Conservation (phyloP, 2,113 vertebrate species). For the Zootoca vivipara region DNA sequence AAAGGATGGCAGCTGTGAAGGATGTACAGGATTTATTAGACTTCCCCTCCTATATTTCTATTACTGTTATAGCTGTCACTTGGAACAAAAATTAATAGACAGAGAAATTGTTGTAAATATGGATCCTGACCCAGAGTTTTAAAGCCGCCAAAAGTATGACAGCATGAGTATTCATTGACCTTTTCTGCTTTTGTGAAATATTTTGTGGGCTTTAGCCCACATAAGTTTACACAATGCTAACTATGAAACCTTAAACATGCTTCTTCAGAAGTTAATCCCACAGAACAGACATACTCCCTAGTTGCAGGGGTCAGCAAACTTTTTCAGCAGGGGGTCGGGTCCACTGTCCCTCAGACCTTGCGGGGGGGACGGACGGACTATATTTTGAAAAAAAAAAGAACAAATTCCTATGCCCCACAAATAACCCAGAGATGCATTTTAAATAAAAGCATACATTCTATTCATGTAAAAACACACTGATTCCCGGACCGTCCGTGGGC, state of each 20-base stretch:
- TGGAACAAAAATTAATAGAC: background rate
- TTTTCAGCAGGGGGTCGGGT: no score
- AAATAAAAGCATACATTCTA: no score
- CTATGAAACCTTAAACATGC: background rate
- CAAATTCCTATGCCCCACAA: no score
- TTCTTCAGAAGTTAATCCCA: background rate
- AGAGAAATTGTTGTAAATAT: background rate
- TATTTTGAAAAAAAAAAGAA: fast-evolving
- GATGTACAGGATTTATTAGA: background rate
- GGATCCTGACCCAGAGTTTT: background rate
- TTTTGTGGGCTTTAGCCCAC: background rate
- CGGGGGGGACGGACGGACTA: no score
- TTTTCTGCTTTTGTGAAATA: background rate
- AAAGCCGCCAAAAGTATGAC: background rate
- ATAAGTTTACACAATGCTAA: background rate
- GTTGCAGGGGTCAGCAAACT: no score
- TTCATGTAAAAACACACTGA: no score
- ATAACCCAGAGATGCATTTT: no score
- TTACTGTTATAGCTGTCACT: background rate
- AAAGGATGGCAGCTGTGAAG: background rate
- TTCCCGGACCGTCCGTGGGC: no score
- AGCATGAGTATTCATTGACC: background rate
- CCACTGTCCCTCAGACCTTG: no score
- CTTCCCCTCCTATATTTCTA: background rate
- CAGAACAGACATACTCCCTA: background rate